Conservation (phyloP, 2,113 vertebrate species). For the Sylvietta virens region DNA sequence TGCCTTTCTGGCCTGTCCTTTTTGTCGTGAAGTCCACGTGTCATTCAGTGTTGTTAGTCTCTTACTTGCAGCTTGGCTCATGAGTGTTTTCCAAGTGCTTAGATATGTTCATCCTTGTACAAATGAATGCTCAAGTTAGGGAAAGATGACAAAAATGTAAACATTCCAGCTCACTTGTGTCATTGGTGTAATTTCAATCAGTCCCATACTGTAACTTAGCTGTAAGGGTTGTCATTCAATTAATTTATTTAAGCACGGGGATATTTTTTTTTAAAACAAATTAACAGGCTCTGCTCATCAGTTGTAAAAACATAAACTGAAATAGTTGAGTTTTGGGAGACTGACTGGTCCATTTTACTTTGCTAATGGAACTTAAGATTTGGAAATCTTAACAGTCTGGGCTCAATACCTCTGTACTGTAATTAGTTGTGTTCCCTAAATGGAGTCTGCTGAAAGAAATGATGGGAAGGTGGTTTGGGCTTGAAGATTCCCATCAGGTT, state of each 20-base stretch:
- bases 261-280: neutral
- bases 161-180: neutral
- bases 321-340: neutral
- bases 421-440: neutral
- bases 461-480: neutral
- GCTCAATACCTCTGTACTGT: neutral
- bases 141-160: neutral
- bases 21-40: conserved; percentile 10
- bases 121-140: neutral
- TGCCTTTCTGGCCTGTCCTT: conserved; percentile 29
- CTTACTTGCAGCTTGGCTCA: conserved; percentile 6
- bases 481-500: neutral
- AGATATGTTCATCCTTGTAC: neutral
- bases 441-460: neutral
- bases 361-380: neutral
- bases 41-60: conserved; percentile 49
- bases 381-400: neutral
- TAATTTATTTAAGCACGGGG: neutral
- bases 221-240: neutral
- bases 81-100: conserved; percentile 1
- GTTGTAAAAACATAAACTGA: neutral
- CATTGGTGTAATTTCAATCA: neutral
- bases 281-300: neutral
- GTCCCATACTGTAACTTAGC: neutral
- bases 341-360: neutral